Evolutionary conservation across 2,113 vertebrate genomes (phyloP).

Genomic region (Brevimyrus niger): DNA sequence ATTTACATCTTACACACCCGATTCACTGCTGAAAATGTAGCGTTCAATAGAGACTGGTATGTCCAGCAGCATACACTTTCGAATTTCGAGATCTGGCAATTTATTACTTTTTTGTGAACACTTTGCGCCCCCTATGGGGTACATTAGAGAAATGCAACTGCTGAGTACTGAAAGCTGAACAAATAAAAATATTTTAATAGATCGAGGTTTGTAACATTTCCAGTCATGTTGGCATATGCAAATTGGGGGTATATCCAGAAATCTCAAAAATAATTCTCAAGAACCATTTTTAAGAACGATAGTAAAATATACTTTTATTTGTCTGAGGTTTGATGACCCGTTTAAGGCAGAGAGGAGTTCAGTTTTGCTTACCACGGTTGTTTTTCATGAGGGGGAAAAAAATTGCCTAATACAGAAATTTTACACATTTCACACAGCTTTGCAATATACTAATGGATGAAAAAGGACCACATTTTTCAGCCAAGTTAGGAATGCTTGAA

Average conservation of each 20-base stretch:
- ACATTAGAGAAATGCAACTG: neutral
- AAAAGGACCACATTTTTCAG: neutral
- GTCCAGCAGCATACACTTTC: neutral
- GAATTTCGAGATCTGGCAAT: neutral
- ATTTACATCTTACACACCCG: neutral
- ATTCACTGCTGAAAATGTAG: neutral
- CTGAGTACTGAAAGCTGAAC: neutral
- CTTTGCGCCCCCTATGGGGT: neutral
- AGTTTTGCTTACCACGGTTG: conserved; percentile 21
- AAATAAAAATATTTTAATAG: conserved; percentile 35
- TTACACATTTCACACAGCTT: neutral
- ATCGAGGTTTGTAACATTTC: conserved; percentile 27
- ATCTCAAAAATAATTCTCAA: conserved; percentile 52
- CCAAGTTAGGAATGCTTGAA: neutral
- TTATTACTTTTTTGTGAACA: neutral
- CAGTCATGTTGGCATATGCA: conserved; percentile 10
- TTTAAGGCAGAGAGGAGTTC: conserved; percentile 44
- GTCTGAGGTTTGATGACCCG: conserved; percentile 17
- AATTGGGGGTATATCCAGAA: conserved; percentile 33
- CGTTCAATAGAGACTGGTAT: neutral
- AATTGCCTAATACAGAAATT: neutral
- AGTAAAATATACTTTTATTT: conserved; percentile 22
- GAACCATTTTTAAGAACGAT: conserved; percentile 25
- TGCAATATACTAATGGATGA: neutral
- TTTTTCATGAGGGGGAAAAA: conserved; percentile 9